A percentile compares a stretch with the other conserved stretches of the same genome.
Evolutionary conservation across 2,888 invertebrate species (phyloP).

Genomic region (Melinopterus prodromus): DNA sequence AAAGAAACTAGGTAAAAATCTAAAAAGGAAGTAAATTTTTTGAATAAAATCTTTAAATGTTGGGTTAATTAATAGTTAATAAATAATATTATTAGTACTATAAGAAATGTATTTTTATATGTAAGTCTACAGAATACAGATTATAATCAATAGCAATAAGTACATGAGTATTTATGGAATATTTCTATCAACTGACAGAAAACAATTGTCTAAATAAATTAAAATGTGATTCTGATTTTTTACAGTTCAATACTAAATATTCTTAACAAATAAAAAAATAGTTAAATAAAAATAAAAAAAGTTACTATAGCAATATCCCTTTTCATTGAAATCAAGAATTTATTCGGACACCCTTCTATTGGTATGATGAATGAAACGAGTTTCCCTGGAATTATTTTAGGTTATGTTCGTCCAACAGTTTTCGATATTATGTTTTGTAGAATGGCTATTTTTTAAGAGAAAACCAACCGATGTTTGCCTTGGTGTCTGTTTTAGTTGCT

Average conservation of each 20-base stretch:
- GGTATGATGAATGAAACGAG: conserved; percentile 67
- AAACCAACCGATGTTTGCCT: conserved; percentile 62
- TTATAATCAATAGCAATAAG: too few relatives aligned
- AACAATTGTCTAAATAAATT: too few relatives aligned
- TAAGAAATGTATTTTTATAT: too few relatives aligned
- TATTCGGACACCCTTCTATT: conserved; percentile 64
- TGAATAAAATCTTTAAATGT: too few relatives aligned
- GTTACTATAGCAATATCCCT: conserved; percentile 65
- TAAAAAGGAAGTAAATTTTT: too few relatives aligned
- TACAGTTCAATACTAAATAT: background rate
- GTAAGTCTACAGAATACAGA: too few relatives aligned
- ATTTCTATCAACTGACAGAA: too few relatives aligned
- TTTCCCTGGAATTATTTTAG: conserved; percentile 35
- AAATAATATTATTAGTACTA: too few relatives aligned
- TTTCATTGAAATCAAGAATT: conserved; percentile 69
- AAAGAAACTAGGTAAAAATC: too few relatives aligned
- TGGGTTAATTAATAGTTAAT: too few relatives aligned
- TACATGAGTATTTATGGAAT: too few relatives aligned
- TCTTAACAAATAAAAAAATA: background rate
- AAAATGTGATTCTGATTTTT: too few relatives aligned
- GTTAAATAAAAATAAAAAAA: conserved; percentile 49
- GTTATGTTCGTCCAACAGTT: background rate
- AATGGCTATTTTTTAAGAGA: conserved; percentile 13
- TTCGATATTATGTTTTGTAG: background rate
- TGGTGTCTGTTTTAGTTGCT: conserved; percentile 60